A percentile compares a stretch with the other conserved stretches of the same genome.
phyloP scores from a whole-genome alignment of 2,888 invertebrate genomes.

The Nemurella pictetii region DNA sequence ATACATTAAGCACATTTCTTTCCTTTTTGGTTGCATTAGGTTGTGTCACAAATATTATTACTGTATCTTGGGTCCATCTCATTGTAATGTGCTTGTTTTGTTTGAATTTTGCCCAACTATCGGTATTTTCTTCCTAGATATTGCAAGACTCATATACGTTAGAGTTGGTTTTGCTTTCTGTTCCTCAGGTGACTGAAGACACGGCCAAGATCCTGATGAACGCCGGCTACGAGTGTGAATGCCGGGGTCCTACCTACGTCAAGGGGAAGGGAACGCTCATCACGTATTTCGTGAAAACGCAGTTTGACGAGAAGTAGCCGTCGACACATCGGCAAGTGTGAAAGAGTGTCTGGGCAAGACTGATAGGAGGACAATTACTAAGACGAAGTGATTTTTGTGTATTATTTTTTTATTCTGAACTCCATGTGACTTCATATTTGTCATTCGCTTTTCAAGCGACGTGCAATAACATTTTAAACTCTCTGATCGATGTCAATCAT shows the following conservation, averaged over 20 bases:
- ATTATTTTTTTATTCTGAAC: not conserved
- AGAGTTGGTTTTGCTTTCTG: constrained; percentile 44
- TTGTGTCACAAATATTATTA: no score
- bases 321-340: not conserved
- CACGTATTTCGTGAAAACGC: constrained; percentile 90
- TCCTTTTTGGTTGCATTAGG: no score
- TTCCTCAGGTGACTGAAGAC: constrained; percentile 71
- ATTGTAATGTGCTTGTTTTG: no score
- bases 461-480: not conserved
- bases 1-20: no score
- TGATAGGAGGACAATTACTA: not conserved
- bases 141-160: no score
- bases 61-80: no score
- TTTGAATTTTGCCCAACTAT: no score
- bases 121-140: no score
- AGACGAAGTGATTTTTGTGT: not conserved
- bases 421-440: not conserved
- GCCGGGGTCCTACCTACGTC: constrained; percentile 89
- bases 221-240: constrained; percentile 85
- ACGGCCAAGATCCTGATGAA: constrained; percentile 81
- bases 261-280: constrained; percentile 92
- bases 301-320: constrained; percentile 64
- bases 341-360: constrained; percentile 5
- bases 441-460: not conserved
- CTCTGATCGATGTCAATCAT: not conserved